phyloP scores from a whole-genome alignment of 2,113 vertebrate genomes.

The Desmodus rotundus region DNA sequence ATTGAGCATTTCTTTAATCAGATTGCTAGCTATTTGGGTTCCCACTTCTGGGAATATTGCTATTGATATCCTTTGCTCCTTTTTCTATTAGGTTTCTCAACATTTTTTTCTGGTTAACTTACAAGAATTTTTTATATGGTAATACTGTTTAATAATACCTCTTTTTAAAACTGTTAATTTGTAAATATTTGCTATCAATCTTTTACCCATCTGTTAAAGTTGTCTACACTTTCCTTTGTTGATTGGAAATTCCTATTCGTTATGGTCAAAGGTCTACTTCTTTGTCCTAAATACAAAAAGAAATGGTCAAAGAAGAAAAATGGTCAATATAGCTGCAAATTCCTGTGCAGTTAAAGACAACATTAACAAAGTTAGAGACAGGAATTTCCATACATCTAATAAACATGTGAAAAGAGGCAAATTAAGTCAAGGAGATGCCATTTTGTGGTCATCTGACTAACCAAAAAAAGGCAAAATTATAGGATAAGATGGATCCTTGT shows the following conservation, averaged over 20 bases:
- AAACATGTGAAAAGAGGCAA: not conserved
- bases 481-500: not conserved
- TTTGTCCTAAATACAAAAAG: not conserved
- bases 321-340: not conserved
- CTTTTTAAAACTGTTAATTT: conserved; percentile 27
- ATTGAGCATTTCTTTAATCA: conserved; percentile 8
- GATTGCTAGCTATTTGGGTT: not conserved
- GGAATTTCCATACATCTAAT: not conserved
- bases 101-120: conserved; percentile 46
- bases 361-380: not conserved
- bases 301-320: not conserved
- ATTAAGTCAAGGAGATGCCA: not conserved
- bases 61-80: conserved; percentile 36
- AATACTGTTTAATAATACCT: not conserved
- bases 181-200: conserved; percentile 34
- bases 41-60: not conserved
- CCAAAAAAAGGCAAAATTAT: not conserved
- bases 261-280: not conserved
- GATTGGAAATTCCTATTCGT: conserved; percentile 34
- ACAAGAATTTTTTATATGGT: conserved; percentile 29
- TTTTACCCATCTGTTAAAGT: conserved; percentile 45
- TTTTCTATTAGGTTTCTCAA: not conserved
- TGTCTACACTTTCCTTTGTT: conserved; percentile 17
- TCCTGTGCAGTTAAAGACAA: not conserved
- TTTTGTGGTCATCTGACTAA: not conserved